Evolutionary conservation across 2,113 vertebrate species (phyloP).

Genomic region (Neoarius graeffei): DNA sequence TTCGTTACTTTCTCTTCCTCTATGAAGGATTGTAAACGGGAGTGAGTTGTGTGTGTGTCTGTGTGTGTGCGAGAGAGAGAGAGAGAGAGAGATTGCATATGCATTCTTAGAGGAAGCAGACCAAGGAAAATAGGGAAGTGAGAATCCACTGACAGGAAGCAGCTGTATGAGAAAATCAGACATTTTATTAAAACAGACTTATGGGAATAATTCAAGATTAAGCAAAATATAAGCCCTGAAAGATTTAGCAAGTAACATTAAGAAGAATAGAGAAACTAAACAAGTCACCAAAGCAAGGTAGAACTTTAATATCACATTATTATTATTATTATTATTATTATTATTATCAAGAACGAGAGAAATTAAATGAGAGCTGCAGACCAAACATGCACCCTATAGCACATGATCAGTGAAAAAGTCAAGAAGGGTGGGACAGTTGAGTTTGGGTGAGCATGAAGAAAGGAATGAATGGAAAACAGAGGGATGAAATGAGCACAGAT

Average conservation of each 20-base stretch:
- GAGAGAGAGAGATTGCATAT: conserved; percentile 30
- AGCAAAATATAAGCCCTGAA: neutral
- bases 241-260: neutral
- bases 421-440: neutral
- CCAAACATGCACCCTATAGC: neutral
- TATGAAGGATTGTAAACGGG: conserved; percentile 38
- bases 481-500: neutral
- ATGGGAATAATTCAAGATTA: neutral
- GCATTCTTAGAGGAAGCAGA: conserved; percentile 52
- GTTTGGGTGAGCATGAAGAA: neutral
- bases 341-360: neutral
- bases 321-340: neutral
- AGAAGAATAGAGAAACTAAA: neutral
- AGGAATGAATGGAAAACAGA: neutral
- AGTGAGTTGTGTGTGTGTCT: conserved; percentile 37
- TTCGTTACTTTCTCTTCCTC: conserved; percentile 64
- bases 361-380: neutral
- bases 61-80: conserved; percentile 39
- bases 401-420: neutral
- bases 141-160: conserved; percentile 69
- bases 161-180: conserved; percentile 54
- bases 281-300: too few relatives aligned
- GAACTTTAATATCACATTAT: neutral
- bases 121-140: conserved; percentile 65
- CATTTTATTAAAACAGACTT: conserved; percentile 11